phyloP scores from a whole-genome alignment of 1,140 invertebrate species.

The Daktulosphaira vitifoliae region DNA sequence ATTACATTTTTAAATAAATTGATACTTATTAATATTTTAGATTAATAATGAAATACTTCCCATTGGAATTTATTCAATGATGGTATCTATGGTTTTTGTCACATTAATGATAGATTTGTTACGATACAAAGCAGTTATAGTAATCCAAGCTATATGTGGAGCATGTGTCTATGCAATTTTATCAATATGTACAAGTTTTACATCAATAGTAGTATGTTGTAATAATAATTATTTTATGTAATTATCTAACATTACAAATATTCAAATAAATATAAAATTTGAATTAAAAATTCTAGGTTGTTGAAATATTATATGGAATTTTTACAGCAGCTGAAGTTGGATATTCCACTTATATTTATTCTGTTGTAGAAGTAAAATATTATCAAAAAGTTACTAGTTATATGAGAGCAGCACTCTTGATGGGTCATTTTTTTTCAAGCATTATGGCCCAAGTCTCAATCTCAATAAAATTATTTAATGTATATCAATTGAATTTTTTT shows the following conservation, averaged over 20 bases:
- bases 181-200: slow-evolving; percentile 57
- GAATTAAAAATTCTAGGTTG: slow-evolving; percentile 42
- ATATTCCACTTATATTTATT: slow-evolving; percentile 87
- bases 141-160: slow-evolving; percentile 60
- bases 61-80: slow-evolving; percentile 67
- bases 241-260: not conserved
- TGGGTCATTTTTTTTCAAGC: slow-evolving; percentile 53
- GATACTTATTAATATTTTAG: slow-evolving; percentile 44
- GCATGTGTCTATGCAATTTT: slow-evolving; percentile 61
- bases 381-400: slow-evolving; percentile 70
- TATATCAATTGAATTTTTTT: slow-evolving; percentile 19
- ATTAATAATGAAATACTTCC: slow-evolving; percentile 70
- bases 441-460: slow-evolving; percentile 34
- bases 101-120: slow-evolving; percentile 75
- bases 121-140: slow-evolving; percentile 75
- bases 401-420: slow-evolving; percentile 59
- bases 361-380: slow-evolving; percentile 65
- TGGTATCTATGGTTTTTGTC: slow-evolving; percentile 59
- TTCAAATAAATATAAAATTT: not conserved
- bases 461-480: slow-evolving; percentile 38
- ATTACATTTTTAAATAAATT: not conserved
- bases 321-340: slow-evolving; percentile 81
- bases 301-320: slow-evolving; percentile 60
- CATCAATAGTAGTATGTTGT: slow-evolving; percentile 49
- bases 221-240: not conserved